Conservation (phyloP, 2,113 vertebrate genomes). For the Hylia prasina region DNA sequence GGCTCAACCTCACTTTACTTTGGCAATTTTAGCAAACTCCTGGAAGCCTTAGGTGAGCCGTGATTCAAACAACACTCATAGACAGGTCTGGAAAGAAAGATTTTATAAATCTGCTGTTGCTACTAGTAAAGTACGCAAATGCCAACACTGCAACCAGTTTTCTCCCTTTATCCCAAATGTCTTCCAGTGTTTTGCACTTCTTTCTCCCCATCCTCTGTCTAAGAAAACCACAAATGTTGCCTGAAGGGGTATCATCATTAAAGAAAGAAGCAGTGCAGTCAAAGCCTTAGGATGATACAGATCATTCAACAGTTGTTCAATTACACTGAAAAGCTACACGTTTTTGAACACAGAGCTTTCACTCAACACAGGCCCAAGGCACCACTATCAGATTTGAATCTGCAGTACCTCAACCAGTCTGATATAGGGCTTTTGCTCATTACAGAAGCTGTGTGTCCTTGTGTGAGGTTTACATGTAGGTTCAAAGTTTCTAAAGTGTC, state of each 20-base stretch:
- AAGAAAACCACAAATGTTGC: background rate
- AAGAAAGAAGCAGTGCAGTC: background rate
- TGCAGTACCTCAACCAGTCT: background rate
- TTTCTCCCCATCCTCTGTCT: background rate
- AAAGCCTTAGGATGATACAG: background rate
- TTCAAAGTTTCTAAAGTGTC: background rate
- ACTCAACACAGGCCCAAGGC: slow-evolving; percentile 10
- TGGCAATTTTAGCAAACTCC: background rate
- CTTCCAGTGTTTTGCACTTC: background rate
- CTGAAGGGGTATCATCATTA: background rate
- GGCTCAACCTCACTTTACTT: background rate
- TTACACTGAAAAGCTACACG: slow-evolving; percentile 30
- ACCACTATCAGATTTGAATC: background rate
- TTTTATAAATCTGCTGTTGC: background rate
- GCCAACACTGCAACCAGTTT: background rate
- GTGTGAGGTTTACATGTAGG: background rate
- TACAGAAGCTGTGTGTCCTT: background rate
- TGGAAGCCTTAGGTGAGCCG: background rate
- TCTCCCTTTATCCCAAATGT: background rate
- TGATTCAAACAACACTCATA: background rate
- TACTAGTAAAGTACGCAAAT: background rate
- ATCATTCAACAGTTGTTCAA: slow-evolving; percentile 31
- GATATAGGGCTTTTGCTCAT: background rate
- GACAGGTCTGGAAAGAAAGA: background rate
- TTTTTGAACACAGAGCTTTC: slow-evolving; percentile 17